Evolutionary conservation across 2,888 invertebrate genomes (phyloP), one percentile per base, ranked within the genome.

Genomic region (Sisyra nigra): DNA sequence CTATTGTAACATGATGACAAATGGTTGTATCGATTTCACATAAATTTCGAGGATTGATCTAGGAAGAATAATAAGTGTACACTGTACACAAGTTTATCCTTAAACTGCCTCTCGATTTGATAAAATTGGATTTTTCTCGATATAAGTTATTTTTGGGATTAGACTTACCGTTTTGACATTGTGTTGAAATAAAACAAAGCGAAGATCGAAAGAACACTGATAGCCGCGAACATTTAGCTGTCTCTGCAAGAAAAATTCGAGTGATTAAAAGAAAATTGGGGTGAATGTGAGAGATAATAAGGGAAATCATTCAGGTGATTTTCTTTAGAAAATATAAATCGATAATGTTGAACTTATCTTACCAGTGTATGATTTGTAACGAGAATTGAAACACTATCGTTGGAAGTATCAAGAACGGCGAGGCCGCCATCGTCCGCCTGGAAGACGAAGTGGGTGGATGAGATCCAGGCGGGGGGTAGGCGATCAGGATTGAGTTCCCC

Each of bases 311-410:
- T 15, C 11, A 34, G 15, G 13, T 11, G 5, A 34, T 11, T 34
- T 34, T 34, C n/a, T 34, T 34, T 15, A 2, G 4, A 34, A n/a
- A n/a, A 3, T 34, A 34, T 11, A 34, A n/a, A 11, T 2, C 7
- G 11, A 34, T 34, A 11, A 11, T 7, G 15, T 2, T n/a, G 11
- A 8, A 11, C 11, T 34, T 34, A 11, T 71, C 79, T 75, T 59
- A 82, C 83, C 66, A 87, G 70, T 49, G 86, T 87, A 60, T 87
- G 85, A 67, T 87, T 87, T 53, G 86, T 84, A 63, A 87, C 86
- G 55, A 87, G 73, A 49, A 80, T 75, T 50, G 80, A 71, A 55
- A 86, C 75, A 41, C 78, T 75, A 63, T 86, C 84, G 63, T 78
- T 80, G 63, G 76, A 72, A 52, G 84, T 83, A 62, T 86, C 78